These are phyloP conservation scores for Ametastegia equiseti DNA, from an alignment of 2,888 invertebrate species.

Conservation along the genomic window DNA sequence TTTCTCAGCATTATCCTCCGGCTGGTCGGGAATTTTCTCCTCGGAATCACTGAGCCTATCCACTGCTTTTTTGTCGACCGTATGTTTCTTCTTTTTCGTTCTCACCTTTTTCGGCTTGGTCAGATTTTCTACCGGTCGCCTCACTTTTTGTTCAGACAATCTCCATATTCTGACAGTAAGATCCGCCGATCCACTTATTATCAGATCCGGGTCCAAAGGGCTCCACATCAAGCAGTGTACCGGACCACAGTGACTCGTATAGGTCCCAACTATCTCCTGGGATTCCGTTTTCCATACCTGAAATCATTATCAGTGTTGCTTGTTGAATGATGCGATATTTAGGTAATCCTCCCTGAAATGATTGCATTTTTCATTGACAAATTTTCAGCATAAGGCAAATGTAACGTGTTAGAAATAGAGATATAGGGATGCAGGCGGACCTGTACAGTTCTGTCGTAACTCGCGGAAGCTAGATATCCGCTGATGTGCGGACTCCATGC, in stretches of 20 bases:
- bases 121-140: constrained; percentile 71
- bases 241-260: constrained; percentile 78
- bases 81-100: constrained; percentile 59
- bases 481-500: constrained; percentile 85
- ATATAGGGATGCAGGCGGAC: constrained; percentile 73
- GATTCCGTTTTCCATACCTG: constrained; percentile 83
- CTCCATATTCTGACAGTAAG: constrained; percentile 83
- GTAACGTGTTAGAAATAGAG: constrained; percentile 2
- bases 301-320: constrained; percentile 41
- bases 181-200: constrained; percentile 84
- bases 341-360: not conserved
- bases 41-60: not conserved
- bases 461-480: constrained; percentile 82
- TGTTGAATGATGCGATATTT: not conserved
- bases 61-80: not conserved
- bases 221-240: constrained; percentile 83
- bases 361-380: not conserved
- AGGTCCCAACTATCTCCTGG: constrained; percentile 79
- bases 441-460: constrained; percentile 84
- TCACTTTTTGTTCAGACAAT: constrained; percentile 63
- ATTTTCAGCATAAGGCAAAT: not conserved
- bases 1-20: constrained; percentile 14
- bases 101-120: constrained; percentile 68
- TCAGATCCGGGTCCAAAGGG: constrained; percentile 79
- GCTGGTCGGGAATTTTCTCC: not conserved